Conservation (phyloP, 1,140 invertebrate species). For the Geopemphigus sp. region DNA sequence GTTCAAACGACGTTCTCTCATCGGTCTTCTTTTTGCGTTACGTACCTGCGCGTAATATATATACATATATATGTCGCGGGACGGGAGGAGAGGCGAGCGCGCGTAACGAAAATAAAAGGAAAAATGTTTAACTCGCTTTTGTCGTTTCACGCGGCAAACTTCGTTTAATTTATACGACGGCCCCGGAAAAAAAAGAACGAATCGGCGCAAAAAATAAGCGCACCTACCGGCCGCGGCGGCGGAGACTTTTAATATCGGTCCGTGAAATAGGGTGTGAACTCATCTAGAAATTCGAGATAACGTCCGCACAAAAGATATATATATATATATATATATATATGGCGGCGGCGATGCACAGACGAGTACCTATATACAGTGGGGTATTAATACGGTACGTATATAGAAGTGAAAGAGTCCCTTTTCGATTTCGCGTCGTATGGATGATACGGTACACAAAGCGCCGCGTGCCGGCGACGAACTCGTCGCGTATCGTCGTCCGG, state of each 20-base stretch:
- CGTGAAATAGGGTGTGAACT: constrained; percentile 41
- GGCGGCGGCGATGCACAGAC: neutral
- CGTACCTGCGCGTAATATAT: neutral
- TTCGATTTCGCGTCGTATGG: too few species aligned
- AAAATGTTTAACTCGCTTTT: neutral
- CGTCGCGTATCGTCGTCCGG: neutral
- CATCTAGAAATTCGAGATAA: constrained; percentile 49
- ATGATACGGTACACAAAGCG: neutral
- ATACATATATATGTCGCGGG: neutral
- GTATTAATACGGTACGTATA: neutral
- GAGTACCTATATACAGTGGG: neutral
- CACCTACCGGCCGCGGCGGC: neutral
- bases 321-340: constrained; percentile 1
- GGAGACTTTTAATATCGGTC: constrained; percentile 45
- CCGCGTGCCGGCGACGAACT: neutral
- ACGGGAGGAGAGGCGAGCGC: neutral
- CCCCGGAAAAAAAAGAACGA: neutral
- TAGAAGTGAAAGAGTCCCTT: neutral
- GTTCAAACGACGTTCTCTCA: neutral
- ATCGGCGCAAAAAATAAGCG: constrained; percentile 22
- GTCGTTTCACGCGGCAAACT: neutral
- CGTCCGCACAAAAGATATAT: constrained; percentile 35
- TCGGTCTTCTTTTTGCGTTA: neutral
- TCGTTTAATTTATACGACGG: constrained; percentile 26
- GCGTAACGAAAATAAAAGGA: constrained; percentile 1